Base-by-base conservation (phyloP, 2,888 invertebrate species). In the Listrodromus nycthemerus region DNA sequence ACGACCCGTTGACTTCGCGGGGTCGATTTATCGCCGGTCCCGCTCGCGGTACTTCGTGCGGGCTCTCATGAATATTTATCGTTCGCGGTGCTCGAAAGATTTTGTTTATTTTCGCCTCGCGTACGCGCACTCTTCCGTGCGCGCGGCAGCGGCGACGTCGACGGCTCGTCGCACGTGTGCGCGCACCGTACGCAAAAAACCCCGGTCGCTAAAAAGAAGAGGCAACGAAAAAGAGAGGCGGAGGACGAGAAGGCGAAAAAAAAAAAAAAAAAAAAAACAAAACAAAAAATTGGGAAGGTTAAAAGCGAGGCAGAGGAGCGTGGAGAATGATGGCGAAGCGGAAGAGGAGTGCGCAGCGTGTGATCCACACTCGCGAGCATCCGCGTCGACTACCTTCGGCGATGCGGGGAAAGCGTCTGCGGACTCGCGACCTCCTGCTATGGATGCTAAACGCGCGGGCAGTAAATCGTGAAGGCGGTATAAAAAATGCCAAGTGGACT, bases 61-160 rank as follows among this genome's bases (percentile, higher is more conserved):
- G 70, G 82, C 73, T 84, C 89, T 84, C 89, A 89, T 89, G 89
- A 89, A 89, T 89, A 89, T 89, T 89, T 88, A 89, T 89, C 84
- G 77, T 74, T 69, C 70, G 48, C 83, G 65, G 58, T 69, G 71
- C 75, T 85, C 87, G 67, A 85, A 87, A 87, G 85, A 88, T 86
- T 87, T 86, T 88, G 77, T 82, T 80, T 73, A 84, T 79, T 80
- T 85, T 86, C 81, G 79, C 83, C 86, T 79, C 70, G 74, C 79
- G 50, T 71, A 75, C 70, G 74, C 71, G 77, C 65, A 52, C 63
- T 67, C 75, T 74, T 74, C 65, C 75, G 66, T 52, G 67, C 61
- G 66, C 37, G n/a, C 24, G 24, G 69, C 58, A 65, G 71, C 55
- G 66, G 58, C 69, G 66, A 65, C 58, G 73, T 66, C 73, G 71